phyloP scores from a whole-genome alignment of 2,888 invertebrate species.

The Zhuqinia jingwanae region DNA sequence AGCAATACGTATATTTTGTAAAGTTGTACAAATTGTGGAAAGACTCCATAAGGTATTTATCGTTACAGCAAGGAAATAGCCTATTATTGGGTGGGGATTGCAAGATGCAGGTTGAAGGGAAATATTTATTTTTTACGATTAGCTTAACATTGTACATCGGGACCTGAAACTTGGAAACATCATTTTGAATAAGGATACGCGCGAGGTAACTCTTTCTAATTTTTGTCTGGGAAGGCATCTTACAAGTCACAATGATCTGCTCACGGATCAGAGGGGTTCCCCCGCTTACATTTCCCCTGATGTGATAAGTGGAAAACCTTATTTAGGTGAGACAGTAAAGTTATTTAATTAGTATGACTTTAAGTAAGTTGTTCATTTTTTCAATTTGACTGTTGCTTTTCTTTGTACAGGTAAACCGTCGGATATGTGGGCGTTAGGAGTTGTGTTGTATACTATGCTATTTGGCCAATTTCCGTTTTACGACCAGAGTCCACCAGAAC shows the following conservation, averaged over 20 bases:
- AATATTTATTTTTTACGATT: constrained; percentile 79
- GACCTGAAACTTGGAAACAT: constrained; percentile 90
- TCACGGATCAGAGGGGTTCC: constrained; percentile 89
- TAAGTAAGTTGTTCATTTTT: neutral
- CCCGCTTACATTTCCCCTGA: constrained; percentile 92
- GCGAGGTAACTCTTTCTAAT: constrained; percentile 86
- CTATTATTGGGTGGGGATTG: no score
- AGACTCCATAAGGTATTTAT: constrained; percentile 86
- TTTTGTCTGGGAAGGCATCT: constrained; percentile 90
- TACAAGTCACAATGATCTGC: constrained; percentile 86
- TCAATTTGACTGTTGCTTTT: neutral
- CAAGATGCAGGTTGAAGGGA: no score
- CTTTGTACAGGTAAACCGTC: constrained; percentile 86
- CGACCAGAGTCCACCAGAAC: no score
- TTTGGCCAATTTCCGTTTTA: no score
- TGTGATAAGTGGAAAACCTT: constrained; percentile 83
- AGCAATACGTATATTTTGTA: constrained; percentile 87
- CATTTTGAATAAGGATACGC: constrained; percentile 86
- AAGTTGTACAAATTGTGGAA: constrained; percentile 88
- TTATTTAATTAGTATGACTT: constrained; percentile 59
- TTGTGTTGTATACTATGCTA: no score
- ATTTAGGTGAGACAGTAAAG: no score
- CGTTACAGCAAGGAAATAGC: no score
- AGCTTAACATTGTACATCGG: constrained; percentile 89
- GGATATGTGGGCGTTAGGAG: no score